A percentile compares a stretch with the other conserved stretches of the same genome.
phyloP scores from a whole-genome alignment of 2,113 vertebrate species.

The Indri indri region DNA sequence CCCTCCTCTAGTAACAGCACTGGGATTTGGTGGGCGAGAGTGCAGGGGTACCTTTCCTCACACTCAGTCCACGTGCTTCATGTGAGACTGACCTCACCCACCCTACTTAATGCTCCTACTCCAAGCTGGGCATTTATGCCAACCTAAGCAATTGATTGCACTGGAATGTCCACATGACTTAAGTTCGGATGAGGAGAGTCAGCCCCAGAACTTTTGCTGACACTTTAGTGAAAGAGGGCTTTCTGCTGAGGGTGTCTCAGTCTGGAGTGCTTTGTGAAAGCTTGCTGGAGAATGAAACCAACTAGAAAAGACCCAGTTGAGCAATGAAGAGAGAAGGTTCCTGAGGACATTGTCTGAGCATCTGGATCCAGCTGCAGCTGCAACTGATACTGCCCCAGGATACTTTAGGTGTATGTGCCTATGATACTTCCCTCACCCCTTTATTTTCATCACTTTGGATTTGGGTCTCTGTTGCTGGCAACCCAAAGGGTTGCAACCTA shows the following conservation, averaged over 20 bases:
- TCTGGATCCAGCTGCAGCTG: background rate
- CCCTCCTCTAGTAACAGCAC: background rate
- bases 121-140: too few relatives aligned
- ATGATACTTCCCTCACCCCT: background rate
- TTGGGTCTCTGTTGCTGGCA: background rate
- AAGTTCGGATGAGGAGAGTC: background rate
- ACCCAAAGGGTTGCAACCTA: background rate
- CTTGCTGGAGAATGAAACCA: background rate
- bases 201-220: background rate
- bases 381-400: background rate
- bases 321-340: background rate
- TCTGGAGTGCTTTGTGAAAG: background rate
- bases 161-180: background rate
- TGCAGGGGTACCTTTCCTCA: background rate
- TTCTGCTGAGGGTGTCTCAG: background rate
- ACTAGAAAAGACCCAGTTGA: background rate
- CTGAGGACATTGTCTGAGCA: background rate
- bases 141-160: background rate
- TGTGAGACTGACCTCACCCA: background rate
- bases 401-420: background rate
- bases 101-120: background rate
- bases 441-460: background rate
- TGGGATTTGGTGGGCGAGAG: background rate
- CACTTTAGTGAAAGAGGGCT: background rate
- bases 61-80: background rate